Evolutionary conservation across 1,140 invertebrate genomes (phyloP), one percentile per base, ranked within the genome.

Genomic region (Calliphora vicina): DNA sequence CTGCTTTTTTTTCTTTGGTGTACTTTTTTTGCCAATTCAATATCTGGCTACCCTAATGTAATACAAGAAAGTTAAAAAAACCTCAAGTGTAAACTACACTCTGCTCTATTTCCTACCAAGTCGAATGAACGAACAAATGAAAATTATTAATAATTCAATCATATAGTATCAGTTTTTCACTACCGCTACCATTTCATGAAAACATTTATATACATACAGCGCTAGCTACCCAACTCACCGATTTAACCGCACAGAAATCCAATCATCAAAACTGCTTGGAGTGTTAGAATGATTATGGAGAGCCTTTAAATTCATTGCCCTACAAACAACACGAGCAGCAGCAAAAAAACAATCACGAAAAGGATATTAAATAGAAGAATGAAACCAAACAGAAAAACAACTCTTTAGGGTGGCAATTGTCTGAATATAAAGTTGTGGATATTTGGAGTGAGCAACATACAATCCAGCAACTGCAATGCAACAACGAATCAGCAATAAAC

Each of bases 241-340:
- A 23, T 67, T 23, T 67, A 67, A 67, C 23, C 61, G 61, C 23
- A 67, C 20, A 67, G 61, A 67, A 67, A 67, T 23, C 61, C 61
- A 67, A 67, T 67, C 61, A 23, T 67, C 20, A 25, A 20, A 67
- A 67, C 23, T 67, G 45, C 61, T 67, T 50, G 13, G 61, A 67
- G 6, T 67, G 12, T 67, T 67, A 23, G 6, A 10, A 67, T 23
- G 20, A 23, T 67, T 67, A 67, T 20, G 61, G 61, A 67, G n/a
- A 67, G n/a, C 61, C n/a, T 20, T 67, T 67, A 67, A 67, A 67
- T 67, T 6, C 61, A 67, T 67, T 67, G 61, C 61, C 61, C 61
- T 67, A 67, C 61, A 25, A 67, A 67, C 61, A 67, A n/a, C 61
- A 67, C 23, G n/a, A 23, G n/a, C 61, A 67, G 61, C 61, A 67